Evolutionary conservation across 2,113 vertebrate species (phyloP).

Genomic region (Archilochus colubris): DNA sequence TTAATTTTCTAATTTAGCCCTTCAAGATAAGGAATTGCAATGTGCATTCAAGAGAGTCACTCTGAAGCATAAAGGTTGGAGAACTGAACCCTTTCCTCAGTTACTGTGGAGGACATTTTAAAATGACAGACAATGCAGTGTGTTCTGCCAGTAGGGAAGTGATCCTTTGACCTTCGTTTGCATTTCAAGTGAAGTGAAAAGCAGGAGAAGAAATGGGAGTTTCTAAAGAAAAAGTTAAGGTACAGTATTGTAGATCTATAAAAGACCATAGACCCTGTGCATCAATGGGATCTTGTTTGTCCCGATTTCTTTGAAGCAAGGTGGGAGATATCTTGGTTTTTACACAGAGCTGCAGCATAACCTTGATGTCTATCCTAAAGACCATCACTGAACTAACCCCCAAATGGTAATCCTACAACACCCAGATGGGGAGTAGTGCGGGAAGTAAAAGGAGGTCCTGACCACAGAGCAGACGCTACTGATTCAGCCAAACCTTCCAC

Average conservation of each 20-base stretch:
- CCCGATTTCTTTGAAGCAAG: conserved; percentile 18
- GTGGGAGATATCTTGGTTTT: not conserved
- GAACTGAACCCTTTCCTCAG: conserved; percentile 1
- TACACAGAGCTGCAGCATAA: not conserved
- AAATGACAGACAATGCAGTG: conserved; percentile 48
- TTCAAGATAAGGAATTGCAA: conserved; percentile 31
- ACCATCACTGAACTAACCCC: conserved; percentile 22
- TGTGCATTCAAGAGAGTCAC: not conserved
- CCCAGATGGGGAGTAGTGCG: not conserved
- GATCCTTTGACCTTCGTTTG: conserved; percentile 63
- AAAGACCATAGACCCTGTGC: not conserved
- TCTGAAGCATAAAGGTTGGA: not conserved
- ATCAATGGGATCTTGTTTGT: conserved; percentile 39
- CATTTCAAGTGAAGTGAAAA: conserved; percentile 69
- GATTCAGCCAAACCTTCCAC: not conserved
- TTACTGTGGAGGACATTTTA: not conserved
- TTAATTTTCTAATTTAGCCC: conserved; percentile 52
- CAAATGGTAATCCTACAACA: not conserved
- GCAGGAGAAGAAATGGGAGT: conserved; percentile 37
- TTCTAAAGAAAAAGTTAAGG: conserved; percentile 46
- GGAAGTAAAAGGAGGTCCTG: not conserved
- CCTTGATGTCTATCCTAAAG: conserved; percentile 20
- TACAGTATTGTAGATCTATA: conserved; percentile 26
- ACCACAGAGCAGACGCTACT: not conserved
- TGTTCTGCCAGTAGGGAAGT: conserved; percentile 51